Evolutionary conservation across 2,797 vertebrate genomes (phyloP).

Genomic region (Sebastes iracundus): DNA sequence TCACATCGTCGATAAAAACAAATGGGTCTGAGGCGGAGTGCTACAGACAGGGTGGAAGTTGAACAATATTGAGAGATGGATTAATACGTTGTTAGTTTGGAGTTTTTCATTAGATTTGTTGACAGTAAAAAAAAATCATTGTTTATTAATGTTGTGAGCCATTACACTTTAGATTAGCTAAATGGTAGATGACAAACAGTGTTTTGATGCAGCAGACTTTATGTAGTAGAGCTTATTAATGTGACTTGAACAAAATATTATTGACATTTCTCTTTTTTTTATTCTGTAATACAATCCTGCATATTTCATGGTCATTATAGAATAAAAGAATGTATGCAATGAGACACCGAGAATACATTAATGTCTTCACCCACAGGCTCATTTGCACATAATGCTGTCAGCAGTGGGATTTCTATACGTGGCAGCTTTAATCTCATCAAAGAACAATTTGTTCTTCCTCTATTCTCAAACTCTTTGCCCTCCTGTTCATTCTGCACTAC

Average conservation of each 20-base stretch:
- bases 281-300: slow-evolving; percentile 2
- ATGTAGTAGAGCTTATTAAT: slow-evolving; percentile 8
- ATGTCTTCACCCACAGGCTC: slow-evolving; percentile 3
- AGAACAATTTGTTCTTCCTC: not conserved
- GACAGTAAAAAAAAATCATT: not conserved
- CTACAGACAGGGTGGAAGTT: too few species aligned
- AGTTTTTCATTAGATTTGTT: too few species aligned
- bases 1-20: too few species aligned
- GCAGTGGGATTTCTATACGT: not conserved
- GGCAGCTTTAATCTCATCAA: not conserved
- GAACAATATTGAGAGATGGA: too few species aligned
- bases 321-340: not conserved
- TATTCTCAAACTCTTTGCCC: not conserved
- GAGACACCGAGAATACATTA: not conserved
- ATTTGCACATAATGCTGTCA: slow-evolving; percentile 9
- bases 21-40: too few species aligned
- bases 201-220: slow-evolving; percentile 11
- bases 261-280: not conserved
- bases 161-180: not conserved
- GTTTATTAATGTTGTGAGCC: not conserved
- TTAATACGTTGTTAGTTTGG: too few species aligned
- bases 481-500: not conserved
- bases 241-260: not conserved
- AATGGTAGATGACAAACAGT: not conserved
- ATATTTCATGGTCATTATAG: slow-evolving; percentile 26